Evolutionary conservation across 2,888 invertebrate species (phyloP).

Genomic region (Dryobotodes eremita): DNA sequence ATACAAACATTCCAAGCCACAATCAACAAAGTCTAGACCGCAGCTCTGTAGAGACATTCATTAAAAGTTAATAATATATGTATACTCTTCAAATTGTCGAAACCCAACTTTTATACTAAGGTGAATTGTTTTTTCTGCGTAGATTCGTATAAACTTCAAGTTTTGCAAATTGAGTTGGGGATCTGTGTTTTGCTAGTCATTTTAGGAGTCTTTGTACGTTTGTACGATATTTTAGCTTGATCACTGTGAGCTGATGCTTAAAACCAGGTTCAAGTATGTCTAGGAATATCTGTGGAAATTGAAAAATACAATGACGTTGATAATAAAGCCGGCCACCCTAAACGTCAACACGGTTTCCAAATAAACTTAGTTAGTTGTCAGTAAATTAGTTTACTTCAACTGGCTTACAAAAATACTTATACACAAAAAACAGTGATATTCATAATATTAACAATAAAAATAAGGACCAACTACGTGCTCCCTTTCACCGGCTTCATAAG

Average conservation of each 20-base stretch:
- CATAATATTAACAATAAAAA: too few species aligned
- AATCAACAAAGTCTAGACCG: constrained; percentile 18
- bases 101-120: constrained; percentile 7
- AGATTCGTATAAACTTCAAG: background rate
- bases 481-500: too few species aligned
- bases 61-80: constrained; percentile 47
- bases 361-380: background rate
- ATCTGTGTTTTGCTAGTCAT: constrained; percentile 1
- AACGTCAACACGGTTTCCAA: background rate
- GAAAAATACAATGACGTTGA: background rate
- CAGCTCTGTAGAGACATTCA: constrained; percentile 28
- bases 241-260: background rate
- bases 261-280: background rate
- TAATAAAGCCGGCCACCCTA: background rate
- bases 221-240: background rate
- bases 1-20: constrained; percentile 6
- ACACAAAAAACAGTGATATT: too few species aligned
- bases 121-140: constrained; percentile 12
- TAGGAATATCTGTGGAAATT: background rate
- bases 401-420: background rate
- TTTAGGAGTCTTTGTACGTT: background rate
- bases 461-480: too few species aligned
- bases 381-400: background rate
- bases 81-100: constrained; percentile 13
- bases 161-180: constrained; percentile 25